phyloP scores from a whole-genome alignment of 2,797 vertebrate species.

The Syngnathus rostellatus region DNA sequence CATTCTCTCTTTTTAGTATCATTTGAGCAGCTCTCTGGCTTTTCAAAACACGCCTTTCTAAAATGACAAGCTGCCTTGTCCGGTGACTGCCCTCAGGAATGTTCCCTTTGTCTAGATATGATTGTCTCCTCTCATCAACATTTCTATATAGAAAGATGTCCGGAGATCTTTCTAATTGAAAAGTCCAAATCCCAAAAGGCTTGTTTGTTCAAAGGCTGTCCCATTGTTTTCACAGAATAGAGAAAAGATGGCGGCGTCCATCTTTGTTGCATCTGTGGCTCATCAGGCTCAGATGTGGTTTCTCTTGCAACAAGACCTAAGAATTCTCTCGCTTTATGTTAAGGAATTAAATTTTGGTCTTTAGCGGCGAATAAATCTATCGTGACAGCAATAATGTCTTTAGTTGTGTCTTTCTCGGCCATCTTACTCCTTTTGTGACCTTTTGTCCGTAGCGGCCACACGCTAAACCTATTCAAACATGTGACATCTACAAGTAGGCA shows the following conservation, averaged over 20 bases:
- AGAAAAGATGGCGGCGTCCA: conserved; percentile 42
- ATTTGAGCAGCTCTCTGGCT: not conserved
- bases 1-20: not conserved
- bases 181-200: not conserved
- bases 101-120: conserved; percentile 53
- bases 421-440: conserved; percentile 10
- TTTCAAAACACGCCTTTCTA: conserved; percentile 36
- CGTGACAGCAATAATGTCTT: not conserved
- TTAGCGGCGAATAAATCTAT: conserved; percentile 1
- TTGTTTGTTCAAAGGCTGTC: conserved; percentile 53
- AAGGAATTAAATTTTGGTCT: conserved; percentile 15
- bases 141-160: conserved; percentile 45
- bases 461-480: conserved; percentile 26
- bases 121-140: conserved; percentile 38
- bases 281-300: conserved; percentile 57
- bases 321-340: conserved; percentile 4
- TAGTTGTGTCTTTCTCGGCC: conserved; percentile 11
- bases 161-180: not conserved
- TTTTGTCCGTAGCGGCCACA: conserved; percentile 18
- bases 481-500: conserved; percentile 31
- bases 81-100: conserved; percentile 53
- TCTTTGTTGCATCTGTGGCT: conserved; percentile 39
- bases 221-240: conserved; percentile 46
- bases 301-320: conserved; percentile 7
- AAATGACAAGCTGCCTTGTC: conserved; percentile 46